A percentile compares a stretch with the other conserved stretches of the same genome.
Conservation (phyloP, 2,888 invertebrate genomes). For the Agriopis marginaria region DNA sequence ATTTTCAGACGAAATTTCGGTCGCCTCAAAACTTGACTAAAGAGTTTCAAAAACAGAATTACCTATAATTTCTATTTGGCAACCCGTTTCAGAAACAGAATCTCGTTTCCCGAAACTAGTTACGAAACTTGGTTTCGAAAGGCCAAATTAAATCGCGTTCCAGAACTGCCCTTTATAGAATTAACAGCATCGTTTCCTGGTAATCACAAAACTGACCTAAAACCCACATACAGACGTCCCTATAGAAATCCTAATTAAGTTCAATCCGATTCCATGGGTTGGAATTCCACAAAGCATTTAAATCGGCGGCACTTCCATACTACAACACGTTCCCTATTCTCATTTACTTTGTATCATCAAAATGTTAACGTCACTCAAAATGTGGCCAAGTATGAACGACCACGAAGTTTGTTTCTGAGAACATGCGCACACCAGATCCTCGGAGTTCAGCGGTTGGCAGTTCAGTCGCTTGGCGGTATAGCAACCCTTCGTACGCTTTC, state of each 20-base stretch:
- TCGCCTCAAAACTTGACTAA: slow-evolving; percentile 2
- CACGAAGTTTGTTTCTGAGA: slow-evolving; percentile 31
- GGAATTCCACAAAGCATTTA: slow-evolving; percentile 24
- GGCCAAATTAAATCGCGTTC: not conserved
- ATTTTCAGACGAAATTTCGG: not conserved
- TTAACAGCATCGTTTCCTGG: slow-evolving; percentile 16
- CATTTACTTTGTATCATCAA: not conserved
- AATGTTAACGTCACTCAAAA: slow-evolving; percentile 10
- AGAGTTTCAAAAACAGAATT: too few relatives aligned
- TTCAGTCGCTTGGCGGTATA: slow-evolving; percentile 69
- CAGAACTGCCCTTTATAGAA: slow-evolving; percentile 9
- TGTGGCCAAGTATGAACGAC: slow-evolving; percentile 12
- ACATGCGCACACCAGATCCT: slow-evolving; percentile 55
- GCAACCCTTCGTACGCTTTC: slow-evolving; percentile 60
- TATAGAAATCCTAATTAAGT: slow-evolving; percentile 27
- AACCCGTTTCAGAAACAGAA: too few relatives aligned
- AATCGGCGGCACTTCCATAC: slow-evolving; percentile 17
- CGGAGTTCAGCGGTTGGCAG: slow-evolving; percentile 45
- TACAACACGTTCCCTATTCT: not conserved
- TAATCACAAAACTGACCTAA: slow-evolving; percentile 27
- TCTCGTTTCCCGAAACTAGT: too few relatives aligned
- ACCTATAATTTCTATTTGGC: too few relatives aligned
- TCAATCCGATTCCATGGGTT: slow-evolving; percentile 25
- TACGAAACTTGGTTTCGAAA: too few relatives aligned
- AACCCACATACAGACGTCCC: slow-evolving; percentile 23